These are phyloP conservation scores for Cephalotes varians DNA, from an alignment of 2,888 invertebrate species.

Conservation along the genomic window DNA sequence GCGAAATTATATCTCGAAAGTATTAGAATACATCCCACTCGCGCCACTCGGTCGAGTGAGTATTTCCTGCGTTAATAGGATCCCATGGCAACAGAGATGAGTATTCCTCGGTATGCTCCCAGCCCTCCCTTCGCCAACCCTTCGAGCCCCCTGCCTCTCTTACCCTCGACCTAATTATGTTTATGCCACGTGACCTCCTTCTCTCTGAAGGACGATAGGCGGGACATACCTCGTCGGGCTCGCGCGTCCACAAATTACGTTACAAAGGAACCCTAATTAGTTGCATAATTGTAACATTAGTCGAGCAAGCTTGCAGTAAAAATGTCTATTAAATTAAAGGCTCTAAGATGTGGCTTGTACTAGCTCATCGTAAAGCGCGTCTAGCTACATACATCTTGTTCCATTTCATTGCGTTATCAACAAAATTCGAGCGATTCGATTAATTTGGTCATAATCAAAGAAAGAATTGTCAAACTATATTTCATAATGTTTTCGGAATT, in stretches of 20 bases:
- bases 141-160: constrained; percentile 26
- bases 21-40: constrained; percentile 53
- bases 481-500: neutral
- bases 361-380: constrained; percentile 14
- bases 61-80: constrained; percentile 60
- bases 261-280: constrained; percentile 60
- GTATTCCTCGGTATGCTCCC: constrained; percentile 56
- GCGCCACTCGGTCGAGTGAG: constrained; percentile 52
- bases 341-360: constrained; percentile 46
- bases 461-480: neutral
- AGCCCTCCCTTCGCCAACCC: constrained; percentile 34
- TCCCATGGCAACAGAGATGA: constrained; percentile 63
- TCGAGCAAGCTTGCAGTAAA: constrained; percentile 54
- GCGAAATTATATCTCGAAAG: constrained; percentile 50
- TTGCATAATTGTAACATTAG: constrained; percentile 63
- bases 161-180: constrained; percentile 71
- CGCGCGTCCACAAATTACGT: constrained; percentile 60
- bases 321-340: constrained; percentile 53
- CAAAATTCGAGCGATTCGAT: neutral
- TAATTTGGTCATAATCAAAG: neutral
- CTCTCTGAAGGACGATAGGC: constrained; percentile 55
- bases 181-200: constrained; percentile 68
- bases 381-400: constrained; percentile 1
- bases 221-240: constrained; percentile 52
- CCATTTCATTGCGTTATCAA: neutral